Base-by-base conservation (phyloP, 2,797 vertebrate species). In the Dromococcyx pavoninus region DNA sequence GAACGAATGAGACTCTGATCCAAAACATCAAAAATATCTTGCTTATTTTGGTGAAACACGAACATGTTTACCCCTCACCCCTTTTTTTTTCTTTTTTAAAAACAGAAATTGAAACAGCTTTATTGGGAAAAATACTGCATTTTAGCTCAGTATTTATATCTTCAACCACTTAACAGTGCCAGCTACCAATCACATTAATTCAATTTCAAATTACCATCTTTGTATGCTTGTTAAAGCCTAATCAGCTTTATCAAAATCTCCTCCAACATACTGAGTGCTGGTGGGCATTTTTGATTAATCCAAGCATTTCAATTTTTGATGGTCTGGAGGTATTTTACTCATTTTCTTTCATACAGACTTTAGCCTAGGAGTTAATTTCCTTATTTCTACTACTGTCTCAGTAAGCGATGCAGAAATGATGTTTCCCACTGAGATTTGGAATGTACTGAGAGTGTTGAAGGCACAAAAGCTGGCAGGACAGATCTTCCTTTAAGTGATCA, bases 251-350 rank as follows among this genome's bases (percentile, higher is more conserved):
- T 51, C 11, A 82, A 89, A 82, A 77, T 11, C 16, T 73, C 48
- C 43, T 84, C 13, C 27, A 64, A 35, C 13, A 67, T 37, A 60
- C 2, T 74, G 12, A 69, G 24, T 53, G 25, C 37, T 91, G 25
- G 3, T 60, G 32, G 19, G 41, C 11, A 82, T 70, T 95, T 91
- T 57, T 73, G 4, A 79, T 92, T 72, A 87, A n/a, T 76, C 77
- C 17, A 82, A 76, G 53, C 11, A 56, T 92, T 89, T 95, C n/a
- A n/a, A 24, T 92, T 95, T 91, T 71, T 93, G 64, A 80, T 80
- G 53, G 92, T 74, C 27, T 50, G 85, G 50, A 41, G 35, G 6
- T 32, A 79, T 87, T 89, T 92, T 87, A 17, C 28, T 33, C 17
- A 3, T 2, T 86, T 87, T 89, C 53, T 70, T 89, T 80, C 54